Base-by-base conservation (phyloP, 2,888 invertebrate species). In the Alviniconcha strummeri region DNA sequence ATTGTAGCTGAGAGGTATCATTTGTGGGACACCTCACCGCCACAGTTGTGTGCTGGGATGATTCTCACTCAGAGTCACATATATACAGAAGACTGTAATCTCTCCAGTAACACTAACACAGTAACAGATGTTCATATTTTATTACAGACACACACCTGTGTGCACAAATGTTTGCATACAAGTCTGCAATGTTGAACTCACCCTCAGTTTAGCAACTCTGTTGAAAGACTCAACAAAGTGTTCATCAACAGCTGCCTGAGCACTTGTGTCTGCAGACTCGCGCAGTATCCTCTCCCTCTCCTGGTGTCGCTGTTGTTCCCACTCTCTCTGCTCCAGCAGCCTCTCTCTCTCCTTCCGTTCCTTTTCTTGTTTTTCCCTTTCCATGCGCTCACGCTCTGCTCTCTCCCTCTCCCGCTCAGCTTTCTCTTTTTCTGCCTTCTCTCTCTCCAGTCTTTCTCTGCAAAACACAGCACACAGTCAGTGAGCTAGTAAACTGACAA, bases 181-280 rank as follows among this genome's bases (percentile, higher is more conserved):
- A 36, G 36, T 36, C 36, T 36, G 36, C 36, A 36, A 36, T 36
- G 36, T 36, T 36, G 36, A 36, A 84, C 89, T 83, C 85, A 91
- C 91, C 89, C 88, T 85, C 80, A 91, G 91, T 84, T 88, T 89
- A 52, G 90, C 90, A 64, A 90, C 82, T 71, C 85, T 85, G 75
- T 89, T 86, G 57, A 97, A 95, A 87, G 97, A 97, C 95, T 97
- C 97, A 92, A 97, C 97, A 94, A 98, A 98, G 94, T 98, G 98
- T 94, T 97, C 96, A 91, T 97, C 96, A 85, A 98, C 93, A 54
- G 93, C 93, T 13, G 91, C 92, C 72, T 89, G 88, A 0, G 82
- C 82, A 54, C 82, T 82, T 76, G 92, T 90, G 80, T 92, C 91
- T 4, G 89, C 89, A 0, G 91, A 89, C 81, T 91, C 92, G 19